phyloP scores from a whole-genome alignment of 1,140 invertebrate species.

The Scaptomyza montana region DNA sequence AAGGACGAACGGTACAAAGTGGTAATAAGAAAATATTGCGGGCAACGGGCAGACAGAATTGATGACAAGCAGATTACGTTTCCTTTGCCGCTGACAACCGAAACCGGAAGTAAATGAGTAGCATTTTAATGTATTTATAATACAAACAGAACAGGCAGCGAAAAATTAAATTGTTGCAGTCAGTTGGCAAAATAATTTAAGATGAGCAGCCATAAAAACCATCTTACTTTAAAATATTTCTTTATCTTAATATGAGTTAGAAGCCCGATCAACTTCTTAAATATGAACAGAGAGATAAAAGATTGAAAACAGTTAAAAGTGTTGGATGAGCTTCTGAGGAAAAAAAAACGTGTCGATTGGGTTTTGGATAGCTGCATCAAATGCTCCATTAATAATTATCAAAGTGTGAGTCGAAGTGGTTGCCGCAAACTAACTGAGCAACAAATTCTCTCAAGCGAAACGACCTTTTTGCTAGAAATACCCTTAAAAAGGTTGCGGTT shows the following conservation, averaged over 20 bases:
- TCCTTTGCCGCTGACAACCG: constrained; percentile 73
- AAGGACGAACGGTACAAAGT: constrained; percentile 3
- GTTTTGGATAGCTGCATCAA: background rate
- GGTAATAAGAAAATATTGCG: constrained; percentile 43
- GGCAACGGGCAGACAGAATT: constrained; percentile 44
- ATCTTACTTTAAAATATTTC: too few species aligned
- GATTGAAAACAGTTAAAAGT: background rate
- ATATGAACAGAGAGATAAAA: too few species aligned
- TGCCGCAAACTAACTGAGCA: constrained; percentile 48
- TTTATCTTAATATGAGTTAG: too few species aligned
- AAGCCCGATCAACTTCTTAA: too few species aligned
- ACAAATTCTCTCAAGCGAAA: constrained; percentile 38
- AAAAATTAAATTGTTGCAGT: background rate
- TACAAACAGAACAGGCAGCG: constrained; percentile 22
- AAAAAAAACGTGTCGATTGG: background rate
- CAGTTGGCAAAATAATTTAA: background rate
- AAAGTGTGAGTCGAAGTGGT: constrained; percentile 40
- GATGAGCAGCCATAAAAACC: background rate
- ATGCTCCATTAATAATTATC: constrained; percentile 62
- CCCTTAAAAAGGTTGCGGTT: too few species aligned
- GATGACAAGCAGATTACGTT: constrained; percentile 81
- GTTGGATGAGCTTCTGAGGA: background rate
- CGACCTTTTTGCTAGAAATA: constrained; percentile 28
- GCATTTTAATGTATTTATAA: constrained; percentile 80
- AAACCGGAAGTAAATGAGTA: constrained; percentile 74